Base-by-base conservation (phyloP, 2,113 vertebrate species). In the Herpailurus yagouaroundi region DNA sequence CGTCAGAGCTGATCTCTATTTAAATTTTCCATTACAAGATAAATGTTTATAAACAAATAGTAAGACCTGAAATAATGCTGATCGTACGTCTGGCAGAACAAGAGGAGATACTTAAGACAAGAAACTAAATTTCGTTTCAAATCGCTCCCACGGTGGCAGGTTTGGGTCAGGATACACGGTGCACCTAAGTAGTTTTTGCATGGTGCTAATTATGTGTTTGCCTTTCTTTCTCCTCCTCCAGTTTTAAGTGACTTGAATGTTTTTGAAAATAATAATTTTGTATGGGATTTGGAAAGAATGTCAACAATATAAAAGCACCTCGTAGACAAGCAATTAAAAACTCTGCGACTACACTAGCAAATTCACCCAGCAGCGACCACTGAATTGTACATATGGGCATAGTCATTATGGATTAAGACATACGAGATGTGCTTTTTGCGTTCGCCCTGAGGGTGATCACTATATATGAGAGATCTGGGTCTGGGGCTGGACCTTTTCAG, bases 11-110 rank as follows among this genome's bases (percentile, higher is more conserved):
- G 66, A 83, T 94, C 57, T 88, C 85, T 97, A 89, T 92, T 97
- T 96, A 97, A 91, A 94, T 77, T 97, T 96, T 60, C 68, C 82
- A 89, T 96, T 89, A 71, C 64, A 94, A 97, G 81, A 87, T 82
- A 92, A 94, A 97, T 93, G 89, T 87, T 96, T 74, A 80, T 55
- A 85, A 96, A 91, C 88, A 95, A 91, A 95, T 60, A 74, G 21
- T 31, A 38, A 89, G 45, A 66, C 25, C 45, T 41, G 4, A 95
- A 95, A 66, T 84, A 50, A 86, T 48, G 50, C n/a, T 38, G 48
- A 64, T 79, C 74, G 89, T 92, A 31, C 41, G 55, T 60, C 45
- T 80, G 68, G 55, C 18, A 76, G 92, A 88, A 82, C 11, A 73
- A 94, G 81, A 45, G 80, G 38, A 85, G 2, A 12, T 83, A 27